Evolutionary conservation across 1,140 invertebrate species (phyloP), one percentile per base, ranked within the genome.

Genomic region (Drosophila jambulina): DNA sequence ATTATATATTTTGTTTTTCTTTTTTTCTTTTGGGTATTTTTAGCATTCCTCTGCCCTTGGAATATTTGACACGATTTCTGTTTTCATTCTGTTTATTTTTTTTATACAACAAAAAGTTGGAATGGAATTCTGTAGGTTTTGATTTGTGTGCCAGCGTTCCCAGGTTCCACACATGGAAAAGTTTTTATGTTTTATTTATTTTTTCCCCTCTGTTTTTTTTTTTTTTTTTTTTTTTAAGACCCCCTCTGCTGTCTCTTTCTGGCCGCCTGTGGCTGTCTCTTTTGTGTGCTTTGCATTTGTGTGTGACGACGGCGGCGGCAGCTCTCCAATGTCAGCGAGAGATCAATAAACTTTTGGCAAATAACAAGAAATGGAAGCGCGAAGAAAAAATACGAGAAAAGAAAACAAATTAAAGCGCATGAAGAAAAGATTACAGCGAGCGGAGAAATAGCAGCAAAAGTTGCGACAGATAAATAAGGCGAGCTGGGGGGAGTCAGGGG

Each of bases 311-410:
- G 49, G 12, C 49, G 32, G 17, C 27, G 67, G 36, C 21, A 23
- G 29, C 75, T 56, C 69, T 76, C 60, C 84, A 82, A 71, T 69
- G 84, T 69, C 69, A 85, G 78, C 69, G 32, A 64, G 79, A 87
- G 84, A 87, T 87, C 84, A 87, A 87, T 87, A 87, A 87, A 87
- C 84, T 87, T 87, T 87, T 90, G 84, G 84, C 84, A 87, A 87
- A 87, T 82, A 87, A 90, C 84, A 88, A 88, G 80, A 87, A 88
- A 88, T 83, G 82, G 82, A 85, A 85, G 67, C 80, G 62, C 63
- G 36, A 60, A 51, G 27, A 60, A 19, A 58, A 49, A 72, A 72
- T 13, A 42, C 34, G 29, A 72, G 68, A 77, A 86, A 86, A 82
- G 85, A 87, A 87, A 87, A 90, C 80, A 87, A 87, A 87, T 80